Evolutionary conservation across 2,797 vertebrate genomes (phyloP).

Genomic region (Acomys russatus): DNA sequence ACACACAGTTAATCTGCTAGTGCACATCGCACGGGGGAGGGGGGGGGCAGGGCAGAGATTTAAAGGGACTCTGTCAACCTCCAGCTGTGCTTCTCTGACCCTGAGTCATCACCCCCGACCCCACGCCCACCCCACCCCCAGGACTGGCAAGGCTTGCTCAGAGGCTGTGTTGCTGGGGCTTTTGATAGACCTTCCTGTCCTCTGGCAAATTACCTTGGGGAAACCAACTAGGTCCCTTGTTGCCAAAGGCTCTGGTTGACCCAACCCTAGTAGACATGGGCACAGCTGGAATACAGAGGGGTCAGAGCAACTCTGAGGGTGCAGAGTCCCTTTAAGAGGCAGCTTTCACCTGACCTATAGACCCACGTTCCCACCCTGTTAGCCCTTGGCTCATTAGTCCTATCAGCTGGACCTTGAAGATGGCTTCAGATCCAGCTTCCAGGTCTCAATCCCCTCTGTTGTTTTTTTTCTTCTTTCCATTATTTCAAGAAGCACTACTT

Average conservation of each 20-base stretch:
- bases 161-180: neutral
- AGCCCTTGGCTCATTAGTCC: neutral
- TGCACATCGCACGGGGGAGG: neutral
- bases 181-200: neutral
- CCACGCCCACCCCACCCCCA: neutral
- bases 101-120: neutral
- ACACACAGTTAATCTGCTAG: slow-evolving; percentile 73
- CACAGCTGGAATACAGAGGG: neutral
- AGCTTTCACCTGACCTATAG: neutral
- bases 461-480: neutral
- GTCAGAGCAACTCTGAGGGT: neutral
- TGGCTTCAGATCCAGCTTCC: neutral
- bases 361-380: neutral
- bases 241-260: neutral
- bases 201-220: neutral
- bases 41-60: neutral
- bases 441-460: neutral
- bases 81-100: neutral
- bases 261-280: neutral
- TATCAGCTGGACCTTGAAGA: neutral
- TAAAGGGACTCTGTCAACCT: slow-evolving; percentile 58
- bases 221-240: neutral
- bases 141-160: neutral
- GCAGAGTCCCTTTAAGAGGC: slow-evolving; percentile 70
- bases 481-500: neutral